Conservation (phyloP, 2,797 vertebrate genomes). For the Danio tinwini region DNA sequence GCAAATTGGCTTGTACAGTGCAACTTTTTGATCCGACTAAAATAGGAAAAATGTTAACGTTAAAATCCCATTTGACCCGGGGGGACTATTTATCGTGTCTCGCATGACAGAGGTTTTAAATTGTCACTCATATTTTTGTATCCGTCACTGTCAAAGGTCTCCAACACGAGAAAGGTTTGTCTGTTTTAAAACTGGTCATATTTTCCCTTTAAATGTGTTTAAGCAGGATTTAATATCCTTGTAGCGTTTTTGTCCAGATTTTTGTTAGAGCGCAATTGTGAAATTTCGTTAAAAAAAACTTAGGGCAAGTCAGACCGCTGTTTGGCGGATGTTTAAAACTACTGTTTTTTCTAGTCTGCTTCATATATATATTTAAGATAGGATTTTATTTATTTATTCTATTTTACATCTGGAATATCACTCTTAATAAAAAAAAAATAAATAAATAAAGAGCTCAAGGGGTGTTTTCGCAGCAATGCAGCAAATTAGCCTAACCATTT, state of each 20-base stretch:
- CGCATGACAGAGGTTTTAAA: slow-evolving; percentile 66
- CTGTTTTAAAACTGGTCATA: neutral
- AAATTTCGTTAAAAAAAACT: neutral
- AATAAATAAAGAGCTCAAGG: too few relatives aligned
- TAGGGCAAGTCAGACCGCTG: neutral
- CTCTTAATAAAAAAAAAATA: too few relatives aligned
- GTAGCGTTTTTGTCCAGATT: neutral
- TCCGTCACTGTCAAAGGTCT: slow-evolving; percentile 61
- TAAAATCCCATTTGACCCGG: slow-evolving; percentile 62
- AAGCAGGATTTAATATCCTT: neutral
- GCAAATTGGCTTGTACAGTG: slow-evolving; percentile 77
- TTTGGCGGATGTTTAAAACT: neutral
- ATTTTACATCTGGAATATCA: neutral
- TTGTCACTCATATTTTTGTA: slow-evolving; percentile 66
- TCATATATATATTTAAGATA: neutral
- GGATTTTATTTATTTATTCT: neutral
- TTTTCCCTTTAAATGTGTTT: neutral
- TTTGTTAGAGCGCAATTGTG: too few relatives aligned
- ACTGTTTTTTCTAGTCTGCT: neutral
- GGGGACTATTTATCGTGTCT: slow-evolving; percentile 60
- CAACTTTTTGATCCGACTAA: slow-evolving; percentile 73
- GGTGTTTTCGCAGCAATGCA: too few relatives aligned
- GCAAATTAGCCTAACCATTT: too few relatives aligned
- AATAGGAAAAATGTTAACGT: slow-evolving; percentile 73
- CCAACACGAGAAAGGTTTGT: neutral